Base-by-base conservation (phyloP, 2,113 vertebrate species). In the Cettia cetti region DNA sequence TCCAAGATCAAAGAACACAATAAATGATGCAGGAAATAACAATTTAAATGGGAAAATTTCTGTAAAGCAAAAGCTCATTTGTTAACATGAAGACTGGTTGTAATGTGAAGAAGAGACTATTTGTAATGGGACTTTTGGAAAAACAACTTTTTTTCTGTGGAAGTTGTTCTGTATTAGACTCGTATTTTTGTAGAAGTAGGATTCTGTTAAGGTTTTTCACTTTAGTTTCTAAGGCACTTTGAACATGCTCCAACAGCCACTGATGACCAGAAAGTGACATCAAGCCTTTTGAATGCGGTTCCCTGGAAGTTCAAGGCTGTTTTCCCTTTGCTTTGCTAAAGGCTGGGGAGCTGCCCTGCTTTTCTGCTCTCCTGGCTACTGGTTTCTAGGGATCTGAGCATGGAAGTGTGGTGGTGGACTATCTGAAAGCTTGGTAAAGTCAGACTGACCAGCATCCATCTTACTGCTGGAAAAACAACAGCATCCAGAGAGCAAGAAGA, bases 1-100 rank as follows among this genome's bases (percentile, higher is more conserved):
- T 44, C 17, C 66, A 90, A 98, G 97, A 98, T 98, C 98, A 98
- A 98, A 98, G 97, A 90, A 97, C 30, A 75, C 86, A 97, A 97
- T 98, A 98, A 95, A 98, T 91, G 95, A 90, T 91, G 40, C 89
- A 97, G 98, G 98, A 98, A 98, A 95, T 75, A 96, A 95, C 94
- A 94, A 93, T 89, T 87, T 75, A 57, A 92, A 94, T 90, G 91
- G 70, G 90, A 98, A 95, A 93, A 94, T 94, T 92, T 97, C 89
- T 89, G 85, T 86, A 76, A 82, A 95, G 88, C 53, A 96, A 90
- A 94, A 96, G 23, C 37, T 92, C 61, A 91, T 97, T 98, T 97
- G 78, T 97, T 97, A 97, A 89, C 72, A 92, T 95, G 81, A 97
- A 96, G 81, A 75, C 80, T 94, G 49, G 17, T 79, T 86, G 64